Percentiles rank a stretch among this genome's conserved stretches.
Conservation (phyloP, 2,888 invertebrate species). For the Tenthredo amoena region DNA sequence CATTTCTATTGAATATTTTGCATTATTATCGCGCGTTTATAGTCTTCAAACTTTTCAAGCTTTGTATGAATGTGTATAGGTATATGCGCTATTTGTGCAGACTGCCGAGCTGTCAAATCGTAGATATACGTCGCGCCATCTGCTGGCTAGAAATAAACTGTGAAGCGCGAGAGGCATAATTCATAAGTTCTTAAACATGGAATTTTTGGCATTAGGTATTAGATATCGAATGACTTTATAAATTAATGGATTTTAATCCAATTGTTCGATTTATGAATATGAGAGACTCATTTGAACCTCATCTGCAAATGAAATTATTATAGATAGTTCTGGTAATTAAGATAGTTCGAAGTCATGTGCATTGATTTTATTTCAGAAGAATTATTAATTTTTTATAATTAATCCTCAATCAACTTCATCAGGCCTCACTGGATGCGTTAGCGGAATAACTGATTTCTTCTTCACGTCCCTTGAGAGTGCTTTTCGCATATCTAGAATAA, state of each 20-base stretch:
- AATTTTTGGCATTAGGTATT: not conserved
- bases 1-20: conserved; percentile 64
- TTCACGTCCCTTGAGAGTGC: conserved; percentile 95
- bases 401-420: conserved; percentile 91
- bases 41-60: not conserved
- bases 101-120: conserved; percentile 35
- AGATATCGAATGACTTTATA: not conserved
- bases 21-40: conserved; percentile 42
- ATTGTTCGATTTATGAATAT: not conserved
- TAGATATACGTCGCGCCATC: conserved; percentile 15
- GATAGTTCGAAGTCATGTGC: not conserved
- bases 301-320: not conserved
- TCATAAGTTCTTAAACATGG: not conserved
- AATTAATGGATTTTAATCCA: no score
- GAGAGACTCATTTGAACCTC: not conserved
- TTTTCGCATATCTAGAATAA: conserved; percentile 96
- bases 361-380: conserved; percentile 13
- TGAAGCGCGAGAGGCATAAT: not conserved
- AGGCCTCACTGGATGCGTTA: conserved; percentile 95
- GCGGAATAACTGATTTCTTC: conserved; percentile 95
- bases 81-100: not conserved
- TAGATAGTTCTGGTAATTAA: not conserved
- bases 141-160: not conserved
- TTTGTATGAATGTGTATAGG: not conserved
- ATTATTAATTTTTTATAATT: not conserved